Evolutionary conservation across 2,113 vertebrate genomes (phyloP).

Genomic region (Phocoena sinus): DNA sequence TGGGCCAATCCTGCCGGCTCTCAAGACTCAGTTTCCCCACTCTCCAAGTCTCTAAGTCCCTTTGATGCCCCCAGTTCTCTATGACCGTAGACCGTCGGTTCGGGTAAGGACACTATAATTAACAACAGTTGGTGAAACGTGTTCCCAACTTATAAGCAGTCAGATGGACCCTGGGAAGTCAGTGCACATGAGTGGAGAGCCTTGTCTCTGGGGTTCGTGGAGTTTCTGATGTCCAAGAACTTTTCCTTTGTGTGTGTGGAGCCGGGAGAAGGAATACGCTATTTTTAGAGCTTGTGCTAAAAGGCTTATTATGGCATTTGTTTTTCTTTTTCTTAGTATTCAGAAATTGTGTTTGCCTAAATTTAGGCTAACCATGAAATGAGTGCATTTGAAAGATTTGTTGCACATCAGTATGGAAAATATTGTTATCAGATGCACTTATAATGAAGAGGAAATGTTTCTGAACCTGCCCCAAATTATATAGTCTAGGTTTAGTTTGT

Average conservation of each 20-base stretch:
- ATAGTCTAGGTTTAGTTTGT: neutral
- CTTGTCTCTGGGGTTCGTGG: neutral
- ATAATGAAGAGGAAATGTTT: slow-evolving; percentile 23
- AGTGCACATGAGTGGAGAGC: neutral
- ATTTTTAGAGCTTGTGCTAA: slow-evolving; percentile 42
- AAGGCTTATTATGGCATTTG: slow-evolving; percentile 39
- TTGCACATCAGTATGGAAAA: neutral
- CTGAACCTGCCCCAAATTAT: neutral
- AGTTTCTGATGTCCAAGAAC: neutral
- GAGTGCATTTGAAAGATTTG: slow-evolving; percentile 36
- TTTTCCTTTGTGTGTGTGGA: neutral
- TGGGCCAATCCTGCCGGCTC: neutral
- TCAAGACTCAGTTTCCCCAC: neutral
- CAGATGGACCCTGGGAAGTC: neutral
- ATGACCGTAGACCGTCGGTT: neutral
- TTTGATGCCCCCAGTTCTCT: neutral
- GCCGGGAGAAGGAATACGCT: neutral
- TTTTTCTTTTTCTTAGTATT: slow-evolving; percentile 61
- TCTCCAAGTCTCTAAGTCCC: neutral
- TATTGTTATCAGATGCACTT: neutral
- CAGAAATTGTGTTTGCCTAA: slow-evolving; percentile 28
- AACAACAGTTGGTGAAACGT: neutral
- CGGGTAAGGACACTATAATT: neutral
- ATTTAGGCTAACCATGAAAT: slow-evolving; percentile 19
- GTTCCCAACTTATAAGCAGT: neutral